Evolutionary conservation across 1,140 invertebrate species (phyloP), one percentile per base, ranked within the genome.

Genomic region (Plectrocnemia conspersa): DNA sequence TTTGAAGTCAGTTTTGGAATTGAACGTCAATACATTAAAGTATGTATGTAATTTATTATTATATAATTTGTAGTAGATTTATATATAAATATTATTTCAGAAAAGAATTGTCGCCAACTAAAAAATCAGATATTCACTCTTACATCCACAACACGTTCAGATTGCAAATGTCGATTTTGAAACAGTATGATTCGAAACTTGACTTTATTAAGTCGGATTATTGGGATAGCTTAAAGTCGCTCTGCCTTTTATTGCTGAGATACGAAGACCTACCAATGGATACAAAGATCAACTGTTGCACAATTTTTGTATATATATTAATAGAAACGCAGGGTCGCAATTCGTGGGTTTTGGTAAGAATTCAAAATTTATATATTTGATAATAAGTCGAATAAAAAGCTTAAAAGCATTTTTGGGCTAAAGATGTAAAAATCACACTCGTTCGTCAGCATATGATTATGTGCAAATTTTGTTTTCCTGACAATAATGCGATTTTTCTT

Each of bases 221-320:
- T 22, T 48, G 16, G 23, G 38, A 25, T 13, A 24, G 32, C 9
- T 58, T 47, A 22, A 44, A 24, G 7, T 23, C 27, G 10, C 2
- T 50, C 3, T 59, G 47, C 23, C 24, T 21, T 5, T 56, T 47
- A 22, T 53, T 64, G 11, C 24, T 64, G 1, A 49, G 63, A 4
- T 47, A 45, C 32, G 21, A 19, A 6, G 59, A 60, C 15, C 23
- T 62, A 1, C 63, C 64, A 2, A 54, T 64, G 53, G 63, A 66
- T 25, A 66, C 61, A 9, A 61, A 59, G 41, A 54, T 46, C 18
- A 64, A 61, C 22, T 61, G 59, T 52, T 59, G 49, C 3, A 56
- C 62, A 29, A 38, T 62, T 19, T 18, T 63, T 0, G 32, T 66
- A 1, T 29, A 57, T 13, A 23, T 55, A 21, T 27, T 50, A 16